Evolutionary conservation across 1,140 invertebrate species (phyloP).

Genomic region (Saccostrea echinata): DNA sequence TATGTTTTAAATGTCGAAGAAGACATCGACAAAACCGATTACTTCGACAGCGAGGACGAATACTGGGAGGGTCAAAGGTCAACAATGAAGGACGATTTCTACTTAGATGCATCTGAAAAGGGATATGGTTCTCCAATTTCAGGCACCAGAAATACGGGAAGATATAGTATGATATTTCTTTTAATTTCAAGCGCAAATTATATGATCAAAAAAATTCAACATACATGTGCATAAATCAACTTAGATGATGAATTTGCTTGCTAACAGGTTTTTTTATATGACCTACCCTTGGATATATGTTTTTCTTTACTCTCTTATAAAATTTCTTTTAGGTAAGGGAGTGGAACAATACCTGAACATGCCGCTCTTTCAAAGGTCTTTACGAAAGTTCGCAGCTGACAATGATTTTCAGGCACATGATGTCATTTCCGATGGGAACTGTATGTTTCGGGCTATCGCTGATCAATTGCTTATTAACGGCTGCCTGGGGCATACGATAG

Average conservation of each 20-base stretch:
- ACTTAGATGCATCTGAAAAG: neutral
- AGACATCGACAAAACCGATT: neutral
- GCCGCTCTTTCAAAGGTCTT: neutral
- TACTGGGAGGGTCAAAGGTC: neutral
- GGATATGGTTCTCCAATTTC: neutral
- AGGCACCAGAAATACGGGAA: neutral
- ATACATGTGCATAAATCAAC: too few species aligned
- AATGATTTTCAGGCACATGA: conserved; percentile 40
- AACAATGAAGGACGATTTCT: neutral
- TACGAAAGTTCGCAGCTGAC: conserved; percentile 23
- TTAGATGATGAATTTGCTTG: too few species aligned
- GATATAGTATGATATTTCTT: neutral
- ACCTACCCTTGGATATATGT: too few species aligned
- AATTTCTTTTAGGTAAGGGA: neutral
- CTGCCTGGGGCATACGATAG: neutral
- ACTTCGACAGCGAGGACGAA: conserved; percentile 12
- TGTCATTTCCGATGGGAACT: conserved; percentile 12
- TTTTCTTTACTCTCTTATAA: too few species aligned
- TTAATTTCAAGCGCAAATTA: too few species aligned
- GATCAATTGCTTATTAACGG: conserved; percentile 55
- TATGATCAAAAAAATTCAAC: too few species aligned
- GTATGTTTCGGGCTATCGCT: conserved; percentile 54
- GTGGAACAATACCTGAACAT: neutral
- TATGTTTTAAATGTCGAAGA: too few species aligned
- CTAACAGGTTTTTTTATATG: too few species aligned